Percentiles rank a stretch among this genome's conserved stretches.
phyloP scores from a whole-genome alignment of 2,113 vertebrate species.

The Haliaeetus leucogaster region DNA sequence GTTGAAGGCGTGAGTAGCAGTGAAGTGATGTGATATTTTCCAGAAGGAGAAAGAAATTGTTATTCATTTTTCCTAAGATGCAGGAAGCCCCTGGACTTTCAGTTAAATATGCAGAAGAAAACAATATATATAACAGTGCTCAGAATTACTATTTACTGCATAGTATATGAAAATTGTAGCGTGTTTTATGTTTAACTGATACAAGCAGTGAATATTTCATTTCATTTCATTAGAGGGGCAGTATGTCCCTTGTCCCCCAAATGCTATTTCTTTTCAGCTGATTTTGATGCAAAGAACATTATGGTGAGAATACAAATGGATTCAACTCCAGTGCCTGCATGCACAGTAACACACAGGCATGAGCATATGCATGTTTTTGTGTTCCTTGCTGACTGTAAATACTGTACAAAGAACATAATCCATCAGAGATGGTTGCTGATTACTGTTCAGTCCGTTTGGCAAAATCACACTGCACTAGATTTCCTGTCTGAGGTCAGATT shows the following conservation, averaged over 20 bases:
- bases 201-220: not conserved
- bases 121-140: not conserved
- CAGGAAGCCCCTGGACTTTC: not conserved
- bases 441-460: slow-evolving; percentile 4
- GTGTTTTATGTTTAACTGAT: not conserved
- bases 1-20: not conserved
- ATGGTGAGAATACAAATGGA: not conserved
- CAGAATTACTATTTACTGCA: not conserved
- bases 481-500: slow-evolving; percentile 46
- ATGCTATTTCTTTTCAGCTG: not conserved
- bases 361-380: not conserved
- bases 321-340: not conserved
- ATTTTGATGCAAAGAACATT: not conserved
- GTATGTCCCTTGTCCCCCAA: not conserved
- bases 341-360: not conserved
- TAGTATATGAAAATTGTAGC: not conserved
- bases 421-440: slow-evolving; percentile 3
- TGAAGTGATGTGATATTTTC: not conserved
- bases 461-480: not conserved
- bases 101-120: not conserved
- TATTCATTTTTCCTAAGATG: not conserved
- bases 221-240: not conserved
- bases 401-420: slow-evolving; percentile 16
- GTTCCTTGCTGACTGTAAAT: not conserved
- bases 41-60: not conserved